Conservation (phyloP, 2,888 invertebrate genomes). For the Drosophila quinaria region DNA sequence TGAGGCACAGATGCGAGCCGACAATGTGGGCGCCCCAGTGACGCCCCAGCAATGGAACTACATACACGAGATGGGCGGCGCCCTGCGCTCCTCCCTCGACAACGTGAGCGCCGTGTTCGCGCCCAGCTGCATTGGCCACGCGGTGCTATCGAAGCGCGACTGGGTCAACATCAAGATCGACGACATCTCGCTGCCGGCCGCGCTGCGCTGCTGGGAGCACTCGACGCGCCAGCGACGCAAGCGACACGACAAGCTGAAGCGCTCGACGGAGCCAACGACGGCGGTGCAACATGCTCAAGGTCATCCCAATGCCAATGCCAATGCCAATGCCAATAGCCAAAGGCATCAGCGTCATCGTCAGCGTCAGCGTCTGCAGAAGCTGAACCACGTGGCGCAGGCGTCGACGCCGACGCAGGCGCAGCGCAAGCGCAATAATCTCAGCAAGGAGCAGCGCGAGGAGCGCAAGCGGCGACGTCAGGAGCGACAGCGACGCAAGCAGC, state of each 20-base stretch:
- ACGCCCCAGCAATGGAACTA: conserved; percentile 97
- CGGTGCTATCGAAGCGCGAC: conserved; percentile 93
- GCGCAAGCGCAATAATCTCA: conserved; percentile 70
- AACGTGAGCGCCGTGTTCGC: conserved; percentile 96
- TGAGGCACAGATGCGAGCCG: conserved; percentile 96
- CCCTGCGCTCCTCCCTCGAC: conserved; percentile 92
- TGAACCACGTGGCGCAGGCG: conserved; percentile 59
- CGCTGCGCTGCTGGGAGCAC: conserved; percentile 95
- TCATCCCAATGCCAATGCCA: conserved; percentile 44
- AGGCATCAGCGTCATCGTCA: conserved; percentile 74
- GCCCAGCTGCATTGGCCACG: conserved; percentile 97
- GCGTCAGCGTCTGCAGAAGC: conserved; percentile 66
- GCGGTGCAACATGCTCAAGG: conserved; percentile 38
- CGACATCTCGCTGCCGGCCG: conserved; percentile 93
- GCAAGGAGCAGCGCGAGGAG: conserved; percentile 79
- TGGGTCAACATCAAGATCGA: conserved; percentile 95
- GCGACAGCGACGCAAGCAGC: conserved; percentile 74
- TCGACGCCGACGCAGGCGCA: conserved; percentile 31
- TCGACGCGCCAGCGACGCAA: conserved; percentile 85
- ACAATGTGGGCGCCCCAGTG: conserved; percentile 95
- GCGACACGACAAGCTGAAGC: conserved; percentile 77
- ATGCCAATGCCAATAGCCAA: conserved; percentile 65
- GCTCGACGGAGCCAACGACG: conserved; percentile 80
- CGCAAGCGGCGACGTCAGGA: conserved; percentile 75
- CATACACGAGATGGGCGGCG: conserved; percentile 95